Conservation (phyloP, 35 echinoderm and acorn worm species). For the Chiridota heheva region DNA sequence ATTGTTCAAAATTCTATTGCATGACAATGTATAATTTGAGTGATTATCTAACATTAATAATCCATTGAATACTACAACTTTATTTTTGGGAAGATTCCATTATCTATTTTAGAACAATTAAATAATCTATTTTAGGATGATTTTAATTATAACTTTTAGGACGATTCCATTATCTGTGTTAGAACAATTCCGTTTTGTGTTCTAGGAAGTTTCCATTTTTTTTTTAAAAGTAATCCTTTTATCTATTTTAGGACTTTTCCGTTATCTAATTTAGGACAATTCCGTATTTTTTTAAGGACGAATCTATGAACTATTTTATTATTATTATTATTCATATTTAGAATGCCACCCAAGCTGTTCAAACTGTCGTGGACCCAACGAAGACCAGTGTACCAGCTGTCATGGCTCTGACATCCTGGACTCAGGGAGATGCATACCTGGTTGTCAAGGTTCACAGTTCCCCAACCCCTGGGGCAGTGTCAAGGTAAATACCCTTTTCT, state of each 20-base stretch:
- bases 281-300: background rate
- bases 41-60: background rate
- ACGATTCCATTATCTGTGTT: too few relatives aligned
- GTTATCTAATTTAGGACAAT: background rate
- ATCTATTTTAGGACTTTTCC: background rate
- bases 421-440: conserved; percentile 54
- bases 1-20: background rate
- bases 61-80: background rate
- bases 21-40: background rate
- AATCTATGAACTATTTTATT: too few relatives aligned
- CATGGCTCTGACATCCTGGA: conserved; percentile 38
- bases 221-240: background rate
- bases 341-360: conserved; percentile 93
- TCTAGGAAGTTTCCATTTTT: background rate
- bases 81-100: too few relatives aligned
- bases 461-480: conserved; percentile 48
- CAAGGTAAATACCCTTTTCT: conserved; percentile 53
- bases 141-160: too few relatives aligned
- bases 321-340: too few relatives aligned
- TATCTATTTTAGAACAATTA: too few relatives aligned
- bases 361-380: conserved; percentile 53
- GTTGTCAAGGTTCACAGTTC: conserved; percentile 66
- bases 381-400: conserved; percentile 66
- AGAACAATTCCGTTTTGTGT: too few relatives aligned
- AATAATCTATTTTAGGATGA: too few relatives aligned